Percentiles rank a stretch among this genome's conserved stretches.
These are phyloP conservation scores for Chaetodon trifasciatus DNA, from an alignment of 2,797 vertebrate species.

Conservation along the genomic window DNA sequence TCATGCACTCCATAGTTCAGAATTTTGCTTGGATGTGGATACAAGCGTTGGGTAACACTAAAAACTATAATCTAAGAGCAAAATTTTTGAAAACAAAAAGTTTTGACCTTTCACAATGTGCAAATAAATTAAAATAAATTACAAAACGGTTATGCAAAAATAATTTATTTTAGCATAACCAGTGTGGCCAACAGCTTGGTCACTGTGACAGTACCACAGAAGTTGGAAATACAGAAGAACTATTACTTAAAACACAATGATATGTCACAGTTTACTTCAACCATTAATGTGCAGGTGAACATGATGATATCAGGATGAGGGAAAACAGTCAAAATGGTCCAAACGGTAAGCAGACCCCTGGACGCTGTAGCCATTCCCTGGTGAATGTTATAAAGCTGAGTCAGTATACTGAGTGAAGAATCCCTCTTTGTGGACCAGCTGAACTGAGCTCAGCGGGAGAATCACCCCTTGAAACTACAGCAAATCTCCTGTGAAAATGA, in stretches of 20 bases:
- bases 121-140: neutral
- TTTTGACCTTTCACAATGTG: neutral
- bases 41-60: neutral
- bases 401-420: slow-evolving; percentile 5
- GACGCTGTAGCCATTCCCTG: neutral
- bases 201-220: neutral
- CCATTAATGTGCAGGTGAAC: neutral
- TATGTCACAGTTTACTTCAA: neutral
- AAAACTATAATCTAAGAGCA: neutral
- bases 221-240: neutral
- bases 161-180: no score
- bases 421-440: slow-evolving; percentile 1
- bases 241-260: no score
- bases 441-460: slow-evolving; percentile 32
- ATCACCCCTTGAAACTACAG: slow-evolving; percentile 9
- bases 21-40: neutral
- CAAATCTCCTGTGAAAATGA: slow-evolving; percentile 17
- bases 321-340: neutral
- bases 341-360: neutral
- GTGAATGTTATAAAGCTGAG: neutral
- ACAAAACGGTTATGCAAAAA: no score
- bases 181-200: neutral
- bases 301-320: neutral
- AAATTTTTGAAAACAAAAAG: neutral
- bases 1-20: neutral